These are phyloP conservation scores for Dufourea novaeangliae DNA, from an alignment of 1,140 invertebrate genomes.

Conservation along the genomic window DNA sequence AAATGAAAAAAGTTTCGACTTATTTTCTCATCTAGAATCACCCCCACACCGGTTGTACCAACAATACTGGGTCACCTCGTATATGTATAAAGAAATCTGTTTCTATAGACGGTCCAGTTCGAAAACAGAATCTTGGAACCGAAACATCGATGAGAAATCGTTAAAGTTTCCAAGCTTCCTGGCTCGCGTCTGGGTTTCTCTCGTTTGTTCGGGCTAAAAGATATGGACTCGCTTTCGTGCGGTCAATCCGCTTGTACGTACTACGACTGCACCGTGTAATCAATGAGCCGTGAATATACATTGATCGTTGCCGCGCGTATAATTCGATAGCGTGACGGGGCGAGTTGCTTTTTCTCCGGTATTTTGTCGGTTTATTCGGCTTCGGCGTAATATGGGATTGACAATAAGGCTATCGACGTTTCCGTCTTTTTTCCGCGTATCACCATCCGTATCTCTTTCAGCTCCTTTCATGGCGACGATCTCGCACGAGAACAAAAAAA, in stretches of 20 bases:
- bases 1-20: no score
- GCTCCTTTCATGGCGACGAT: neutral
- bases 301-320: conserved; percentile 3
- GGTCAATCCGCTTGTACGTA: neutral
- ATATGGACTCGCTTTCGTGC: neutral
- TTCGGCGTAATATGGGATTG: neutral
- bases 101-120: neutral
- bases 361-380: neutral
- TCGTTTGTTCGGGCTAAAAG: conserved; percentile 10
- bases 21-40: no score
- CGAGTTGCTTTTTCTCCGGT: neutral
- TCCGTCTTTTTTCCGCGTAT: no score
- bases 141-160: neutral
- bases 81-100: no score
- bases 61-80: no score
- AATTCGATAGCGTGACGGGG: conserved; percentile 14
- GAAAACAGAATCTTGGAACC: neutral
- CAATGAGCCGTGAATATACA: conserved; percentile 34
- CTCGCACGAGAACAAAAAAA: neutral
- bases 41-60: no score
- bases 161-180: neutral
- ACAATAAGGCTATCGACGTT: conserved; percentile 4
- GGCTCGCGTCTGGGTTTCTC: neutral
- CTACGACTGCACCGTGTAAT: conserved; percentile 4
- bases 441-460: neutral